Evolutionary conservation across 2,888 invertebrate genomes (phyloP), one percentile per base, ranked within the genome.

Genomic region (Drosophila neoperkinsi): DNA sequence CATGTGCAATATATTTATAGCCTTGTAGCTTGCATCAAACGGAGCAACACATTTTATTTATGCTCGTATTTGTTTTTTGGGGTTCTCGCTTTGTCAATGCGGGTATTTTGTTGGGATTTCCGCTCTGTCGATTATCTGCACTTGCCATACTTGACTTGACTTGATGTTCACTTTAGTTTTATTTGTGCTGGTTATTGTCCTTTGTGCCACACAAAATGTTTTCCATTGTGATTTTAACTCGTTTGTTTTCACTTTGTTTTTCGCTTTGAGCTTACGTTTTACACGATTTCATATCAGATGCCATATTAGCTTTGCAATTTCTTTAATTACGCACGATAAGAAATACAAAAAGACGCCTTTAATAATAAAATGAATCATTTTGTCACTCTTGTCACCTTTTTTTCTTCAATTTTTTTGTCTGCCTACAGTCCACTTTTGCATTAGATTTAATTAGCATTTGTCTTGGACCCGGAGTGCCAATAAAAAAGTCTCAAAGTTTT

Each of bases 371-470:
- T 25, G 49, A 74, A 55, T 58, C 0, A 43, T 67, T 67, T 64
- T 43, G 50, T 50, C 55, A 31, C 28, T 36, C 21, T 43, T 6
- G 1, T 41, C 55, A 53, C 70, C 36, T 31, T 9, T 9, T 28
- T 50, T 46, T 25, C 25, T 30, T 43, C 25, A 28, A 33, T 21
- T 41, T 28, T 38, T 9, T 59, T 49, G 56, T 18, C 33, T 52
- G 38, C 36, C 52, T 21, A 43, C 55, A 65, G 51, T 70, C 65
- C 56, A 68, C 74, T 85, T 85, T 88, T 73, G 74, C 68, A 59
- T 81, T 75, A 72, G 70, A 81, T 81, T 86, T 86, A 88, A 85
- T 85, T 83, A 86, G 84, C 84, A 72, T 81, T 83, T 75, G 64
- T 49, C 67, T 72, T 41, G n/a, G 58, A 58, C 66, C 59, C 38